Base-by-base conservation (phyloP, 1,140 invertebrate species). In the Lithobius niger region DNA sequence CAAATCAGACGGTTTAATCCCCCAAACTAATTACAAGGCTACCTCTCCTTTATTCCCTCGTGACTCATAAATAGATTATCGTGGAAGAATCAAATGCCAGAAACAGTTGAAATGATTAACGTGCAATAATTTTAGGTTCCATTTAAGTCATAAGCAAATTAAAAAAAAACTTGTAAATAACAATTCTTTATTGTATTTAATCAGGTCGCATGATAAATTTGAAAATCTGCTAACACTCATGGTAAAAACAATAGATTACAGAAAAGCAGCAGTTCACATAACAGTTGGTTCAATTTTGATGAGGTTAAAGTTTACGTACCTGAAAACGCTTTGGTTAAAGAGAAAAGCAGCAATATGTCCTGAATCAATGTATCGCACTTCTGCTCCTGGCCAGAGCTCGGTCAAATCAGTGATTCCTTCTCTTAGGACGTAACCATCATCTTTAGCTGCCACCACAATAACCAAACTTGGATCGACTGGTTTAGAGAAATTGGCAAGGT, bases 321-420 rank as follows among this genome's bases (percentile, higher is more conserved):
- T 83, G 69, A 96, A 96, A 3, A 82, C 72, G 64, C 82, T 82
- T 66, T 91, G 85, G 66, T 92, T 81, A 54, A 90, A 76, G 47
- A 97, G 73, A 69, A 93, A 96, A 0, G 88, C 90, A 57, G 80
- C 78, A 1, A 98, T 83, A 70, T 97, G 94, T 0, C 95, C 95
- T 44, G 84, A 80, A 69, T 91, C 78, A 26, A 97, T 76, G 67
- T 86, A 89, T 44, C 87, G 79, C 52, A 97, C 79, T 68, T 90
- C 84, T 40, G 81, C 82, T 6, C 89, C 89, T 0, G 91, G 91
- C 93, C 93, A 97, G 54, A 97, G 81, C 59, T 92, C 81, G 59
- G 86, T 79, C 21, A 97, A 73, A 53, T 81, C 79, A 53, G 82
- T 80, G 27, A 88, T 83, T 52, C 84, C 82, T 18, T 88, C 82